These are phyloP conservation scores for Enoplosus armatus DNA, from an alignment of 2,797 vertebrate genomes.

Conservation along the genomic window DNA sequence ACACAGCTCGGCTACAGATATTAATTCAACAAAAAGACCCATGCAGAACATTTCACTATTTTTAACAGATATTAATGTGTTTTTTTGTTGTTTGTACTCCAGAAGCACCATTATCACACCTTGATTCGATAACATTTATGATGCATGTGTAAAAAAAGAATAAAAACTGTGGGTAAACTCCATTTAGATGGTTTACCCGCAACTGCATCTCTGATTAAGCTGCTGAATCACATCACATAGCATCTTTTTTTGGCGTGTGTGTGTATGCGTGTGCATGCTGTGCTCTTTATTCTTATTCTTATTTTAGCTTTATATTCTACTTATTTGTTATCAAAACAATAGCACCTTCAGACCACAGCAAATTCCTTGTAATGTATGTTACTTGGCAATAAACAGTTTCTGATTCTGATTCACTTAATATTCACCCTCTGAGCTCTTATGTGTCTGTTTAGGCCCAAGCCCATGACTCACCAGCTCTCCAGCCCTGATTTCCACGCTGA, in stretches of 20 bases:
- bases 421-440: slow-evolving; percentile 51
- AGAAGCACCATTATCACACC: neutral
- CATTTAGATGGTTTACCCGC: slow-evolving; percentile 10
- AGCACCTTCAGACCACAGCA: too few relatives aligned
- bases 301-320: too few relatives aligned
- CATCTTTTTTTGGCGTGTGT: neutral
- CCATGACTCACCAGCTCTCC: slow-evolving; percentile 93
- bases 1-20: too few relatives aligned
- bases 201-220: slow-evolving; percentile 36
- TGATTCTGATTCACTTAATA: slow-evolving; percentile 37
- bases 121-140: slow-evolving; percentile 19
- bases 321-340: too few relatives aligned
- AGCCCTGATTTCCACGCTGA: slow-evolving; percentile 89
- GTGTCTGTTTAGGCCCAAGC: slow-evolving; percentile 85
- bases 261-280: slow-evolving; percentile 3
- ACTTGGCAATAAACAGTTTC: too few relatives aligned
- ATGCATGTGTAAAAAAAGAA: slow-evolving; percentile 22
- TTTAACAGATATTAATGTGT: neutral
- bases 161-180: slow-evolving; percentile 14
- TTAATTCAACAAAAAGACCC: neutral
- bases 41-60: neutral
- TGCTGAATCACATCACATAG: slow-evolving; percentile 33
- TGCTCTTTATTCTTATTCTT: too few relatives aligned
- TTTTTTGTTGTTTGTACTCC: neutral
- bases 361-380: too few relatives aligned